Base-by-base conservation (phyloP, 2,113 vertebrate genomes). In the Vireo altiloquus region DNA sequence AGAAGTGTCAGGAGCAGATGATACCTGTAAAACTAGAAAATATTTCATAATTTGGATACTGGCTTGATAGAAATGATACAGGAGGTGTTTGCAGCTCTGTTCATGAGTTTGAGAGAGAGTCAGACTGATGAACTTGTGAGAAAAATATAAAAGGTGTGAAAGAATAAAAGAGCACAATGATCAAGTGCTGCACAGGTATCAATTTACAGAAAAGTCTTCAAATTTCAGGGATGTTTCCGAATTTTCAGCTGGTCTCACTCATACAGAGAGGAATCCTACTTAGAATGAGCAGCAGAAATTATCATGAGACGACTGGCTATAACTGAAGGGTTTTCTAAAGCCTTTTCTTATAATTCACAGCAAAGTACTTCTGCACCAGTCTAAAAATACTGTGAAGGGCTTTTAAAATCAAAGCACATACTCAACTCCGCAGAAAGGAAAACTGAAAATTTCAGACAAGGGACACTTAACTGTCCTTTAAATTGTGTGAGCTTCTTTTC, bases 51-150 rank as follows among this genome's bases (percentile, higher is more conserved):
- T 14, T 50, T 54, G 5, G 13, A 13, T 35, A 13, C 8, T 33
- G 5, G 3, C 14, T 86, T 71, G 27, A 39, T 13, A 52, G 21
- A 80, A 95, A 64, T 47, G 3, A 19, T 33, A 44, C 12, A 72
- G 44, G 74, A 68, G 5, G 6, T 7, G 9, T 12, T 52, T 86
- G 8, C 33, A 80, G 14, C 16, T 82, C 40, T 75, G 23, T 69
- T 56, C 33, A 13, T 42, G 17, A 13, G 2, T 33, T 19, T 39
- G 28, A 40, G 14, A 72, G 27, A 64, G 22, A 65, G 35, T 75
- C 47, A 74, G 28, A 56, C 9, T 33, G 9, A 57, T 0, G 0
- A 71, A 65, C 19, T 42, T 56, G 28, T 2, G 1, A 80, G 42
- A 65, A 59, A 82, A 92, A 53, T 52, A 31, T 13, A 61, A 86